Conservation (phyloP, 2,888 invertebrate species). For the Pteria penguin region DNA sequence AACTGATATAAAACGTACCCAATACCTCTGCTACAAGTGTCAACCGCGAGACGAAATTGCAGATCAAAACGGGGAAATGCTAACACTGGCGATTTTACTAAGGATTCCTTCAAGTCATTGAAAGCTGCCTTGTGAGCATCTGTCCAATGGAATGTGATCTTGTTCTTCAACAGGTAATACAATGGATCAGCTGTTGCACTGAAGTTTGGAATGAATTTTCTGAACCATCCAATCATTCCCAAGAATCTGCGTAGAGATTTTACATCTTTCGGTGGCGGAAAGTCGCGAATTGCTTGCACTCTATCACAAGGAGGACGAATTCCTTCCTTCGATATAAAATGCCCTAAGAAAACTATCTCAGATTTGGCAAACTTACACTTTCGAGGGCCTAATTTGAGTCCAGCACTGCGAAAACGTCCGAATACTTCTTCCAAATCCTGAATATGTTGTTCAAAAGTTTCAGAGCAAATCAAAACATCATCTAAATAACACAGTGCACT, state of each 20-base stretch:
- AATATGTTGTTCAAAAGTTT: constrained; percentile 36
- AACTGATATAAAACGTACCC: no score
- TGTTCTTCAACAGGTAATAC: no score
- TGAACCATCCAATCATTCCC: constrained; percentile 45
- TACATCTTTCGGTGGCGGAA: constrained; percentile 1
- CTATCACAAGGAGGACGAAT: constrained; percentile 28
- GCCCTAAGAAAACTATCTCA: no score
- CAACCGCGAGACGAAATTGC: constrained; percentile 41
- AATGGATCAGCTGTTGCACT: no score
- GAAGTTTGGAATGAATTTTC: no score
- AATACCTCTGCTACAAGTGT: constrained; percentile 36
- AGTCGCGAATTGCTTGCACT: no score
- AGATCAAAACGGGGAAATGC: constrained; percentile 37
- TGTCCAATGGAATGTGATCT: constrained; percentile 21
- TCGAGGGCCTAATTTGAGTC: constrained; percentile 27
- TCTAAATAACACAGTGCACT: constrained; percentile 37
- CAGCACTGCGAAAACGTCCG: constrained; percentile 11
- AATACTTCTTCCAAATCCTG: constrained; percentile 36
- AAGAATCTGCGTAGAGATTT: not conserved
- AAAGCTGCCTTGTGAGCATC: constrained; percentile 3
- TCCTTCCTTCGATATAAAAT: constrained; percentile 31
- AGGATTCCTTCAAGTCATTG: not conserved
- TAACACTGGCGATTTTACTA: constrained; percentile 14
- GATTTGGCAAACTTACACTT: no score
- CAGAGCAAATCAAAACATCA: no score